Evolutionary conservation across 2,797 vertebrate genomes (phyloP).

Genomic region (Labroides dimidiatus): DNA sequence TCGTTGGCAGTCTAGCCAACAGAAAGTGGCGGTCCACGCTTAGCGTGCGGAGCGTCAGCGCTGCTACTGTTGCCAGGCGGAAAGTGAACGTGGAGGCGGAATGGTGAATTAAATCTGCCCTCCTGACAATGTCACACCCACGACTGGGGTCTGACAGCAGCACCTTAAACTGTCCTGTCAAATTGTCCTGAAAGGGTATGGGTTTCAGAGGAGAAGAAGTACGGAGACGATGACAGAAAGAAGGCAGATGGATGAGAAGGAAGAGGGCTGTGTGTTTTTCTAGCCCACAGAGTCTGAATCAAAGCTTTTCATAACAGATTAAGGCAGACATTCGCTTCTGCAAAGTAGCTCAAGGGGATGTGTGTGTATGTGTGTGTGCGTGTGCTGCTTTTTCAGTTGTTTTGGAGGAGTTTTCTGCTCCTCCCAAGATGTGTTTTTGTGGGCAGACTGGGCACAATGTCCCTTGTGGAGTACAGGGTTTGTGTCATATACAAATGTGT

Average conservation of each 20-base stretch:
- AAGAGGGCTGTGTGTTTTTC: slow-evolving; percentile 22
- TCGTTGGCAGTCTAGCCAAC: slow-evolving; percentile 73
- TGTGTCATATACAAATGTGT: slow-evolving; percentile 8
- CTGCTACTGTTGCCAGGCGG: slow-evolving; percentile 82
- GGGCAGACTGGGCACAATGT: slow-evolving; percentile 58
- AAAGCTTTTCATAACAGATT: slow-evolving; percentile 46
- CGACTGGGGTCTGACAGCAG: slow-evolving; percentile 73
- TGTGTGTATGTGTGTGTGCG: slow-evolving; percentile 24
- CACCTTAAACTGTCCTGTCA: slow-evolving; percentile 66
- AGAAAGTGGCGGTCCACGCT: slow-evolving; percentile 69
- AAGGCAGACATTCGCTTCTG: slow-evolving; percentile 40
- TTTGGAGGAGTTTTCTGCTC: slow-evolving; percentile 45
- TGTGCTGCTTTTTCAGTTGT: slow-evolving; percentile 37
- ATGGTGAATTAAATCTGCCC: slow-evolving; percentile 76
- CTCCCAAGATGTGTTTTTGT: slow-evolving; percentile 72
- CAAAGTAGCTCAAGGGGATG: slow-evolving; percentile 1
- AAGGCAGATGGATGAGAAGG: slow-evolving; percentile 46
- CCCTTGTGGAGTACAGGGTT: slow-evolving; percentile 34
- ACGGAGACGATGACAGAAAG: slow-evolving; percentile 36
- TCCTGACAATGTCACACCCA: slow-evolving; percentile 77
- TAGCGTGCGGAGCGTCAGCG: slow-evolving; percentile 70
- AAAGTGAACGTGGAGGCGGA: slow-evolving; percentile 75
- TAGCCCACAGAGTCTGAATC: slow-evolving; percentile 31
- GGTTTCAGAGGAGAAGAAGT: slow-evolving; percentile 31
- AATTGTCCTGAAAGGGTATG: slow-evolving; percentile 72